phyloP scores from a whole-genome alignment of 1,140 invertebrate species.

The Drosophila micromelanica region DNA sequence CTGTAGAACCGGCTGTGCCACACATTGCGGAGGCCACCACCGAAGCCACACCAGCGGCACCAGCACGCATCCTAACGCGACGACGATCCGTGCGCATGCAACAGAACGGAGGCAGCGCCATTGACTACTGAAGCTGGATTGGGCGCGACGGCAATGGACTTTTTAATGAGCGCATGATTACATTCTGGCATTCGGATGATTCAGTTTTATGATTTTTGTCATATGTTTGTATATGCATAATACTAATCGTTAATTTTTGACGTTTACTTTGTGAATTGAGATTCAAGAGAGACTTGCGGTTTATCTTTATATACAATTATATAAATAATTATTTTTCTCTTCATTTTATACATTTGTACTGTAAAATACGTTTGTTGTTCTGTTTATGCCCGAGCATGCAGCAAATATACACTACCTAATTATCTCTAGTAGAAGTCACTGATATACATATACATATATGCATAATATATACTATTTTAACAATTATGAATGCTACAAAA shows the following conservation, averaged over 20 bases:
- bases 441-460: conserved; percentile 42
- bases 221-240: conserved; percentile 41
- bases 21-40: conserved; percentile 13
- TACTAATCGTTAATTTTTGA: conserved; percentile 55
- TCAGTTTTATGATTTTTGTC: conserved; percentile 47
- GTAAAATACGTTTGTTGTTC: conserved; percentile 70
- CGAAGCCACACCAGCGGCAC: conserved; percentile 24
- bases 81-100: conserved; percentile 77
- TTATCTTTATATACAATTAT: conserved; percentile 54
- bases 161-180: conserved; percentile 48
- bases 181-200: conserved; percentile 27
- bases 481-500: conserved; percentile 27
- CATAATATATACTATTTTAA: conserved; percentile 31
- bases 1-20: conserved; percentile 62
- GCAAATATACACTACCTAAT: conserved; percentile 34
- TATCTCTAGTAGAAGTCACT: conserved; percentile 51
- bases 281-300: conserved; percentile 69
- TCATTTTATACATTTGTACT: conserved; percentile 57
- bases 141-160: neutral
- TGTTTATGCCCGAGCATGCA: conserved; percentile 41
- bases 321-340: conserved; percentile 41
- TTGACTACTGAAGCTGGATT: conserved; percentile 53
- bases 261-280: conserved; percentile 71
- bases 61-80: conserved; percentile 74
- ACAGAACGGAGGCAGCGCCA: conserved; percentile 67